These are phyloP conservation scores for Pipistrellus pipistrellus DNA, from an alignment of 2,797 vertebrate species.

Conservation along the genomic window DNA sequence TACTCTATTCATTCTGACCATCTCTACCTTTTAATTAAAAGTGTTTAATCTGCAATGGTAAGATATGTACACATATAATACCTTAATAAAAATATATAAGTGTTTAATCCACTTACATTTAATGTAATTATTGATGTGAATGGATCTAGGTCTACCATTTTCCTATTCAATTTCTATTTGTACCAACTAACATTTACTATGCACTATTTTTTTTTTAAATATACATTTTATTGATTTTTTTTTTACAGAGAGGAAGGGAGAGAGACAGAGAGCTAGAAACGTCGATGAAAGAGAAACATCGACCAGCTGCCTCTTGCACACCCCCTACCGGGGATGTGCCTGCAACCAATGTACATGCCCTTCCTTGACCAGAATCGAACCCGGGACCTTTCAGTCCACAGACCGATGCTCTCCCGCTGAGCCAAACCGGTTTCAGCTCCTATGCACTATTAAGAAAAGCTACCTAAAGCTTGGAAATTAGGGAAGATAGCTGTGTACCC, in stretches of 20 bases:
- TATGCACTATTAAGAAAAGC: conserved; percentile 37
- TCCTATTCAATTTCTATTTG: conserved; percentile 34
- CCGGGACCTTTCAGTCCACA: no score
- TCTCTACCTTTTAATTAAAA: conserved; percentile 22
- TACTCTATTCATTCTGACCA: neutral
- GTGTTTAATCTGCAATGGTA: neutral
- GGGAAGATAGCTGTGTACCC: neutral
- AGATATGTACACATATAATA: no score
- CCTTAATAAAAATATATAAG: neutral
- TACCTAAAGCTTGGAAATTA: conserved; percentile 23
- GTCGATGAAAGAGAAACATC: no score
- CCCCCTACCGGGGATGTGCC: no score
- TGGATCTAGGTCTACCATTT: neutral
- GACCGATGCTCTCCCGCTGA: no score
- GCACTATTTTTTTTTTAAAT: neutral
- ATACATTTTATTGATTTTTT: no score
- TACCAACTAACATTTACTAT: conserved; percentile 1
- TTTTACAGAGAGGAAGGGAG: no score
- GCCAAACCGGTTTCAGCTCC: neutral
- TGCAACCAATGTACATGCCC: no score
- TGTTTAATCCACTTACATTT: conserved; percentile 30
- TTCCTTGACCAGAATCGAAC: no score
- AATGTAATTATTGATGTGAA: neutral
- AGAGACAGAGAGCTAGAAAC: no score
- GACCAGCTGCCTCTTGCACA: no score